Conservation (phyloP, 2,888 invertebrate species). For the Xestia rhomboidea region DNA sequence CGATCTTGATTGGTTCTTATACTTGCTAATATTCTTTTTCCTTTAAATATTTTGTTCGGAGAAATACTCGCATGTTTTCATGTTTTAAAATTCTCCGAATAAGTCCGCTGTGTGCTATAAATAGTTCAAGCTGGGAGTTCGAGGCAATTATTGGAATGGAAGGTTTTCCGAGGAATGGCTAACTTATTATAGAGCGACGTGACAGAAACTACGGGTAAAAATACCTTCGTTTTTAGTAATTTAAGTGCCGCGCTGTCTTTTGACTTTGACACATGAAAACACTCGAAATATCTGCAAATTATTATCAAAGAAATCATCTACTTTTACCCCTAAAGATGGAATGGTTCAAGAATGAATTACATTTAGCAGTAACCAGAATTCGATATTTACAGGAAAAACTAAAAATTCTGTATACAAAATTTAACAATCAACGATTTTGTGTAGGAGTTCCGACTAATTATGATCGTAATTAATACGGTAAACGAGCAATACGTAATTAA, state of each 20-base stretch:
- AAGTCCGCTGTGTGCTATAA: conserved; percentile 22
- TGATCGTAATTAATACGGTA: conserved; percentile 5
- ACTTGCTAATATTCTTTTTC: neutral
- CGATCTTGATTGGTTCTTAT: neutral
- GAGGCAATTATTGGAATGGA: conserved; percentile 33
- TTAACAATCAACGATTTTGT: neutral
- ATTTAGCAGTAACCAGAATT: no score
- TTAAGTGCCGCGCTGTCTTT: neutral
- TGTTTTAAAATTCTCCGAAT: conserved; percentile 24
- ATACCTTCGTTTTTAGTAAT: conserved; percentile 6
- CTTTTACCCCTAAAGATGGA: no score
- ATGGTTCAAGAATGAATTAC: no score
- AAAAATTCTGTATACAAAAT: no score
- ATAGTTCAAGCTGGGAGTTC: conserved; percentile 27
- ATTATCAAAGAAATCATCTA: neutral
- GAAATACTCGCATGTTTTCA: neutral
- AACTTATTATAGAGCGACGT: conserved; percentile 10
- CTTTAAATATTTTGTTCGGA: neutral
- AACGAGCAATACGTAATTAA: neutral
- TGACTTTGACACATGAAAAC: neutral
- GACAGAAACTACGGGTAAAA: conserved; percentile 8
- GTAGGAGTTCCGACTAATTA: neutral
- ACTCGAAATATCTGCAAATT: neutral
- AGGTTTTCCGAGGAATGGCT: conserved; percentile 18
- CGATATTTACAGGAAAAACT: no score